A percentile compares a stretch with the other conserved stretches of the same genome.
These are phyloP conservation scores for Neolamprologus caudopunctatus DNA, from an alignment of 2,113 vertebrate genomes.

Conservation along the genomic window DNA sequence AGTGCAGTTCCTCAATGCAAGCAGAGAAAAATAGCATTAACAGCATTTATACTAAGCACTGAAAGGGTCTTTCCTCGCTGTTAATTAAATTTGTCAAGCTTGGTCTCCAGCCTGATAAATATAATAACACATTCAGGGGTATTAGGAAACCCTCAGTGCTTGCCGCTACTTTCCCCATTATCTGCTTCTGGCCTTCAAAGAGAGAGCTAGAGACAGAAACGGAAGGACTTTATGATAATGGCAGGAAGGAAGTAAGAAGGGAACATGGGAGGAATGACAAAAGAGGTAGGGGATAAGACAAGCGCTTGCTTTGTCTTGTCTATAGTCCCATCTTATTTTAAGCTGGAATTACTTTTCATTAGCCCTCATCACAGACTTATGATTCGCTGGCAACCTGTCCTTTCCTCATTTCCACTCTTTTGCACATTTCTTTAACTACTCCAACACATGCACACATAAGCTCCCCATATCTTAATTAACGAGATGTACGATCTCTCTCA, in stretches of 20 bases:
- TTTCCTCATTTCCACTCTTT: not conserved
- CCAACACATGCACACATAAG: not conserved
- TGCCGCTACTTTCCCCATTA: slow-evolving; percentile 7
- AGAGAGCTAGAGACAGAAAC: not conserved
- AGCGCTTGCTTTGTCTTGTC: not conserved
- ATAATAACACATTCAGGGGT: not conserved
- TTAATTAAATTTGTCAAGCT: slow-evolving; percentile 31
- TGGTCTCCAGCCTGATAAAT: slow-evolving; percentile 12
- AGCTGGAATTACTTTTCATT: slow-evolving; percentile 25
- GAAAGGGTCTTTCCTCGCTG: slow-evolving; percentile 3
- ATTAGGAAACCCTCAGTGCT: slow-evolving; percentile 12
- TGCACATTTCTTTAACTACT: not conserved
- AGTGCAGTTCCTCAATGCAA: not conserved
- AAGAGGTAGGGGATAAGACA: not conserved
- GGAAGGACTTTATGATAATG: slow-evolving; percentile 2
- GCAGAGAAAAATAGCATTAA: not conserved
- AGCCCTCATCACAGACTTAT: slow-evolving; percentile 2
- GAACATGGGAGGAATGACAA: slow-evolving; percentile 6
- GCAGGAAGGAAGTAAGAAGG: not conserved
- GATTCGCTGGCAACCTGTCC: not conserved
- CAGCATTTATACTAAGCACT: not conserved
- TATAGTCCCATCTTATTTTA: slow-evolving; percentile 22
- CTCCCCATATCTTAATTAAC: not conserved
- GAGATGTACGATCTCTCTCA: not conserved
- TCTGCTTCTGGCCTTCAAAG: slow-evolving; percentile 31